Conservation (phyloP, 2,888 invertebrate genomes). For the Hirtodrosophila trivittata region DNA sequence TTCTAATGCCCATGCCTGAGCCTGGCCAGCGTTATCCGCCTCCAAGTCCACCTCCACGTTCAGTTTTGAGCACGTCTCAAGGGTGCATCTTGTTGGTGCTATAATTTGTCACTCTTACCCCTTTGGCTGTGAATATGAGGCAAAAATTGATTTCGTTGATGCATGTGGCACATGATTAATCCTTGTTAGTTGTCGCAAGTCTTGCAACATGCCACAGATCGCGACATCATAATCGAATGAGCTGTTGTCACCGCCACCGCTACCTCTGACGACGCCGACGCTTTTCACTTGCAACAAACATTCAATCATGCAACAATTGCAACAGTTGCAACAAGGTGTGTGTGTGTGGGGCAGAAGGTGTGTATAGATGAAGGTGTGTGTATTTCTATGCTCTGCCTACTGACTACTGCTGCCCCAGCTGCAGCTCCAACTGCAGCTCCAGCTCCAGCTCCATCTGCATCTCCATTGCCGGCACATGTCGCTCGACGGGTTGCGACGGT, state of each 20-base stretch:
- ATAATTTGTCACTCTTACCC: conserved; percentile 62
- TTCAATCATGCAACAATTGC: conserved; percentile 45
- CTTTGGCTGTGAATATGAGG: no score
- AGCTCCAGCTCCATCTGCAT: conserved; percentile 2
- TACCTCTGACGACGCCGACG: conserved; percentile 26
- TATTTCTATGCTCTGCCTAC: conserved; percentile 6
- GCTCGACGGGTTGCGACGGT: conserved; percentile 11
- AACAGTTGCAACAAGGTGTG: conserved; percentile 28
- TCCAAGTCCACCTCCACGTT: neutral
- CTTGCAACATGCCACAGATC: conserved; percentile 36
- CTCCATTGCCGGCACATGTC: conserved; percentile 18
- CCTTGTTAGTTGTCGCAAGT: conserved; percentile 25
- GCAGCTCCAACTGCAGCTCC: neutral
- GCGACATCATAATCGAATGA: conserved; percentile 44
- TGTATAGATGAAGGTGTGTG: neutral
- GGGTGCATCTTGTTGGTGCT: conserved; percentile 71
- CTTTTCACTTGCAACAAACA: conserved; percentile 44
- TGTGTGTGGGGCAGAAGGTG: conserved; percentile 2
- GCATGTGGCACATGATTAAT: conserved; percentile 35
- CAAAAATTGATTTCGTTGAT: conserved; percentile 12
- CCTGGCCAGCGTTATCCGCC: neutral
- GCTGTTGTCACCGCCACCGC: conserved; percentile 8
- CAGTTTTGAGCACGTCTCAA: conserved; percentile 39
- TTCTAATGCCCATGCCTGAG: conserved; percentile 42
- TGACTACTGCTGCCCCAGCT: conserved; percentile 1